Evolutionary conservation across 2,797 vertebrate species (phyloP), one percentile per base, ranked within the genome.

Genomic region (Artibeus jamaicensis): DNA sequence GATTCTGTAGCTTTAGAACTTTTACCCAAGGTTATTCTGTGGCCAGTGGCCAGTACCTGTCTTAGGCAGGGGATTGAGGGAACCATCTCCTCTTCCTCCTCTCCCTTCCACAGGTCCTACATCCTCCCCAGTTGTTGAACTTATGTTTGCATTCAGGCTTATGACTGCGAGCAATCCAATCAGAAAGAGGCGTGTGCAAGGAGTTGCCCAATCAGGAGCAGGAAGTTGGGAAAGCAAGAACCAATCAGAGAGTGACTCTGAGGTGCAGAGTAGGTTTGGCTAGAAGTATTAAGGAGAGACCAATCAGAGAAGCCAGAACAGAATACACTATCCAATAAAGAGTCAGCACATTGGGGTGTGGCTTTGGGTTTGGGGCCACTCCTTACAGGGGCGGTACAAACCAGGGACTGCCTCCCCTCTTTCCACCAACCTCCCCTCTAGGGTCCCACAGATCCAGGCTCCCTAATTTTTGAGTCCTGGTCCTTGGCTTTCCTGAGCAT

Each of bases 301-400:
- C 86, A 93, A 65, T 93, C 59, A 86, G 88, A 93, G 44, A 91
- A 73, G 42, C n/a, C 57, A 81, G 37, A 93, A 59, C 46, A 85
- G 21, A 95, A 44, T 32, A 32, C 1, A 29, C 19, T 74, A 24
- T 73, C 73, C 53, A 95, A 65, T 67, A 67, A 91, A 73, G 48
- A 91, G 24, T 91, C 24, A 46, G 57, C 70, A 79, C 21, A 53
- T 4, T 42, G 32, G 67, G 57, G 59, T 11, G 34, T 86, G 83
- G 70, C 86, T 81, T 71, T 50, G 39, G 22, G 29, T 48, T 71
- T 77, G 74, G 39, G 42, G 14, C 2, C 50, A 29, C 34, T 24
- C 67, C 11, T 57, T 55, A 10, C 32, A 89, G 18, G n/a, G 39
- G n/a, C 0, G 2, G 29, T 74, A 34, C 67, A 73, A 81, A 55